Evolutionary conservation across 2,888 invertebrate species (phyloP), one percentile per base, ranked within the genome.

Genomic region (Agriopis leucophaearia): DNA sequence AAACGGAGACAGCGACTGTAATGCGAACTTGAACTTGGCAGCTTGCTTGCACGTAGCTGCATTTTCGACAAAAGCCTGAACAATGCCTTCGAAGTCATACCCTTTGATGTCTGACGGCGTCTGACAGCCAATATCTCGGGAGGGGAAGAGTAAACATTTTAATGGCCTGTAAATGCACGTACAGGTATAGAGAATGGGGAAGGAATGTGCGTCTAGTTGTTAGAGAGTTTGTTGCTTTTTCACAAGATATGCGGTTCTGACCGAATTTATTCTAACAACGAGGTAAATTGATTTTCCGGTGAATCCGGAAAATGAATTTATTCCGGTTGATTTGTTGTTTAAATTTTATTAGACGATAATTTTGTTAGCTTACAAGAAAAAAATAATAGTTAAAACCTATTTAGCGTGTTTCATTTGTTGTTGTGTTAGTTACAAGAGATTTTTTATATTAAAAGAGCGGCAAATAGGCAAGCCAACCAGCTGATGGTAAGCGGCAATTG

Each of bases 1-100:
- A 79, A 75, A 74, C 84, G 85, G 86, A 84, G 88, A 86, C 88
- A 83, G 81, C 83, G 84, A 78, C 85, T 83, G 81, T 86, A 91
- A 88, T 92, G 92, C 73, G 38, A 38, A 54, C 82, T 91, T 92
- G 90, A 92, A 91, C 91, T 91, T 81, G 84, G 78, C 89, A 89
- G 88, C 87, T 87, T 88, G 88, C 88, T 78, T 89, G 87, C 89
- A 87, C 84, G 84, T 83, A 81, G 82, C 78, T 90, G 90, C 90
- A 89, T 85, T 87, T 87, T 84, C 76, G 81, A 81, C 80, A 82
- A 78, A 74, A 76, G 75, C 76, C 65, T 72, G 71, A 75, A 71
- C 69, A 71, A 73, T 76, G 68, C 71, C 71, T 74, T 56, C 64
- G 56, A 60, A 64, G 54, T 67, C 63, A 60, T 74, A 66, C 70